phyloP scores from a whole-genome alignment of 2,113 vertebrate genomes.

The Cairina moschata region DNA sequence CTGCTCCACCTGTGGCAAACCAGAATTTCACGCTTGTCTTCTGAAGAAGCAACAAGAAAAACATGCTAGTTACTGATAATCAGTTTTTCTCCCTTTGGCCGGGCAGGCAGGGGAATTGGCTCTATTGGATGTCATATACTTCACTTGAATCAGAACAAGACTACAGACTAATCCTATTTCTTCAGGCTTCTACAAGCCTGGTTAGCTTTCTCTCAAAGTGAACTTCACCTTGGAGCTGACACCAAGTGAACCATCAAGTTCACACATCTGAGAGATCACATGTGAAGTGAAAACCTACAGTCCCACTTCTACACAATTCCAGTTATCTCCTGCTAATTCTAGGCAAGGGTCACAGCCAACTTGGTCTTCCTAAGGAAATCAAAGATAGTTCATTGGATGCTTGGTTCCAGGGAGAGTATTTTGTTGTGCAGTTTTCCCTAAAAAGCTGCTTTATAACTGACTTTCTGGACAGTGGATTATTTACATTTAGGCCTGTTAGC shows the following conservation, averaged over 20 bases:
- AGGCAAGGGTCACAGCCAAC: background rate
- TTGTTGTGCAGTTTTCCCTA: background rate
- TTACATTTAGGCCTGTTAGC: background rate
- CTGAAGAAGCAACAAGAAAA: slow-evolving; percentile 35
- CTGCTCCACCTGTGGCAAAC: slow-evolving; percentile 97
- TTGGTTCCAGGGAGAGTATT: background rate
- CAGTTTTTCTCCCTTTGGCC: background rate
- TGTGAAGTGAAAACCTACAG: background rate
- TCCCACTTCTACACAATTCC: background rate
- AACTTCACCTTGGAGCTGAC: background rate
- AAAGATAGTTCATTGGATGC: background rate
- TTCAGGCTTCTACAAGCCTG: background rate
- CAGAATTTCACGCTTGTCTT: slow-evolving; percentile 93
- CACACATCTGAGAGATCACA: background rate
- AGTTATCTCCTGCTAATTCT: background rate
- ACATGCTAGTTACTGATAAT: slow-evolving; percentile 4
- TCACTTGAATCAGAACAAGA: background rate
- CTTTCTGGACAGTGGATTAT: background rate
- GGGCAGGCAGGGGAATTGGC: background rate
- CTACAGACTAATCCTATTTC: background rate
- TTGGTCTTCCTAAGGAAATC: background rate
- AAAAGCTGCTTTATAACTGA: background rate
- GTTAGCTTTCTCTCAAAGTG: background rate
- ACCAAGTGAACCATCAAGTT: background rate
- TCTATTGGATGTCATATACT: background rate